These are phyloP conservation scores for Batillaria attramentaria DNA, from an alignment of 1,140 invertebrate genomes.

Conservation along the genomic window DNA sequence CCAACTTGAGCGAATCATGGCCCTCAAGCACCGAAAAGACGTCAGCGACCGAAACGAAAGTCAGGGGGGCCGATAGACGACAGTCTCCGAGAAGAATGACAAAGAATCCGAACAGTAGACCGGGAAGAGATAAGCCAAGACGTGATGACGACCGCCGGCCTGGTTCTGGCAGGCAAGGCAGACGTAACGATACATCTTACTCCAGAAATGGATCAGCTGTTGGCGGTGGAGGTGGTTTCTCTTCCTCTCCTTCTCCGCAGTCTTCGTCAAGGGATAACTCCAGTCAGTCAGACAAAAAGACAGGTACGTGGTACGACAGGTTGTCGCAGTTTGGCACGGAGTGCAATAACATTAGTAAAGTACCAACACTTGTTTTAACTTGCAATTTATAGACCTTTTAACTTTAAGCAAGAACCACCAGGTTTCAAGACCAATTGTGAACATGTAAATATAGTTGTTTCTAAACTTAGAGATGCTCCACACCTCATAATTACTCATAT, in stretches of 20 bases:
- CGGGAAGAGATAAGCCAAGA: conserved; percentile 15
- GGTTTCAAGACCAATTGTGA: too few relatives aligned
- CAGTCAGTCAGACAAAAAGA: conserved; percentile 12
- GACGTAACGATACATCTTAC: conserved; percentile 16
- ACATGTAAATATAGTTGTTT: too few relatives aligned
- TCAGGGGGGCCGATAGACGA: neutral
- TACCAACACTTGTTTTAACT: too few relatives aligned
- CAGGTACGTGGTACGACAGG: too few relatives aligned
- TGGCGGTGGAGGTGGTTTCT: conserved; percentile 18
- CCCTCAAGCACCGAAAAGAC: conserved; percentile 19
- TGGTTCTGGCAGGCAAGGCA: conserved; percentile 10
- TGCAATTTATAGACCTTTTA: too few relatives aligned
- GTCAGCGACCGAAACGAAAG: conserved; percentile 25
- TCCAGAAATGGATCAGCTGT: conserved; percentile 20
- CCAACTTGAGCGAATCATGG: conserved; percentile 39
- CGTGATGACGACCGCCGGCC: conserved; percentile 24
- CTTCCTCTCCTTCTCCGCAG: conserved; percentile 20
- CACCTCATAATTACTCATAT: too few relatives aligned
- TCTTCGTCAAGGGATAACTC: conserved; percentile 12
- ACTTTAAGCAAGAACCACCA: too few relatives aligned
- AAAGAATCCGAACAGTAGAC: conserved; percentile 7
- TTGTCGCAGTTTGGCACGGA: too few relatives aligned
- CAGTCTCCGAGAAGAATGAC: conserved; percentile 6
- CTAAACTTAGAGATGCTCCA: too few relatives aligned
- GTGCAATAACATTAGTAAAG: too few relatives aligned